Evolutionary conservation across 2,797 vertebrate species (phyloP), one percentile per base, ranked within the genome.

Genomic region (Micropoecilia bifurca): DNA sequence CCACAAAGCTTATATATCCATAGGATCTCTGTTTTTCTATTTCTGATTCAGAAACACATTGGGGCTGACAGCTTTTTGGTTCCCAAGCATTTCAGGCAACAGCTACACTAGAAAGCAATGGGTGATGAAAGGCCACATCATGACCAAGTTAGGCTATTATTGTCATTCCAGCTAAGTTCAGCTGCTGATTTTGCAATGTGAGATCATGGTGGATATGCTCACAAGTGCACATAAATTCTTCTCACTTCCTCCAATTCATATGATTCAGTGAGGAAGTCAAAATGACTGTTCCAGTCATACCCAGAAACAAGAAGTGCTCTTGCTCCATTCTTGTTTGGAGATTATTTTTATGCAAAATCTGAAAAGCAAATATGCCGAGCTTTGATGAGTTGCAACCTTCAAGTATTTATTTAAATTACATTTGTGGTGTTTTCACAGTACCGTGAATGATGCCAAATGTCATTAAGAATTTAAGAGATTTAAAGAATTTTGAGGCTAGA

Each of bases 211-310:
- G 85, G 82, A 90, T 86, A 87, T 30, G 76, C 83, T 88, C 85
- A 80, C 75, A 53, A 28, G 45, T 50, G 36, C 61, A 78, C 83
- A 92, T 86, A 83, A 86, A 84, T 68, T 68, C 47, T 80, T 18
- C 79, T 71, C 74, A 76, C 87, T 90, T 89, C 90, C 87, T 66
- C 61, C 80, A 63, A 88, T 87, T 85, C 85, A 88, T 73, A 25
- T 74, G 59, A 87, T 78, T 85, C 78, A 83, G 50, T 48, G 46
- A 13, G 61, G 57, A 75, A 80, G 81, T 39, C 0, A 33, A 57
- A 46, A 86, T 43, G 84, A 79, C 73, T 78, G 66, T 71, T 77
- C 61, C 48, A 25, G 7, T 5, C 20, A 45, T 53, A 4, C 55
- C n/a, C 12, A 7, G n/a, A n/a, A 75, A 83, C 81, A 85, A 66